A percentile compares a stretch with the other conserved stretches of the same genome.
These are phyloP conservation scores for Hormiphora californensis DNA, from an alignment of 37 sponge, comb jelly and placozoan species.

Conservation along the genomic window DNA sequence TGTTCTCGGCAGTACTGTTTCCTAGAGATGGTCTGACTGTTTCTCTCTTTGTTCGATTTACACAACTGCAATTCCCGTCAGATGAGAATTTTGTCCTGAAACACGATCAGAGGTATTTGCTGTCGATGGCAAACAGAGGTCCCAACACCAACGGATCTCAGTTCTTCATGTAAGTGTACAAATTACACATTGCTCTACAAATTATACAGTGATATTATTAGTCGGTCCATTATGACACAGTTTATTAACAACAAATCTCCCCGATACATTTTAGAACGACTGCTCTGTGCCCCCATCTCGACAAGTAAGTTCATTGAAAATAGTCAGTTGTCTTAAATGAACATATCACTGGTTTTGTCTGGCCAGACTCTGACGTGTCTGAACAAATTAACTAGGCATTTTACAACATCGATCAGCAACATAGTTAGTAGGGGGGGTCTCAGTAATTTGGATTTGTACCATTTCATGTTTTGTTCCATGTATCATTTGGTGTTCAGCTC, in stretches of 20 bases:
- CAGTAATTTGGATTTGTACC: too few species aligned
- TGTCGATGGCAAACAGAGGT: slow-evolving; percentile 99
- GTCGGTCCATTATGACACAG: not conserved
- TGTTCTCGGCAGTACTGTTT: too few species aligned
- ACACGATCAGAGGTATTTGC: slow-evolving; percentile 75
- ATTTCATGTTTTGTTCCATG: too few species aligned
- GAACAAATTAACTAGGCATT: too few species aligned
- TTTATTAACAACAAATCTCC: not conserved
- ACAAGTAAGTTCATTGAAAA: slow-evolving; percentile 66
- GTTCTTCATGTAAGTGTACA: slow-evolving; percentile 85
- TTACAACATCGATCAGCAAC: not conserved
- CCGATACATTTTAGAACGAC: slow-evolving; percentile 66
- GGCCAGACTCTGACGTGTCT: too few species aligned
- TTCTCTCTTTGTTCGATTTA: too few species aligned
- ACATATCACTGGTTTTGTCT: not conserved
- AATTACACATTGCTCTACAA: not conserved
- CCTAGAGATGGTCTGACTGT: too few species aligned
- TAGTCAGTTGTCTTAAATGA: not conserved
- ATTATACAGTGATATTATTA: not conserved
- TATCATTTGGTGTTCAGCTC: too few species aligned
- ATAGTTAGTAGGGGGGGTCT: too few species aligned
- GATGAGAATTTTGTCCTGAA: slow-evolving; percentile 82
- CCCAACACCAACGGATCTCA: slow-evolving; percentile 96
- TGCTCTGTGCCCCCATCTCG: slow-evolving; percentile 74
- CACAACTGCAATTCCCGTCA: not conserved